Conservation (phyloP, 2,797 vertebrate species). For the Sebastes vulpes region DNA sequence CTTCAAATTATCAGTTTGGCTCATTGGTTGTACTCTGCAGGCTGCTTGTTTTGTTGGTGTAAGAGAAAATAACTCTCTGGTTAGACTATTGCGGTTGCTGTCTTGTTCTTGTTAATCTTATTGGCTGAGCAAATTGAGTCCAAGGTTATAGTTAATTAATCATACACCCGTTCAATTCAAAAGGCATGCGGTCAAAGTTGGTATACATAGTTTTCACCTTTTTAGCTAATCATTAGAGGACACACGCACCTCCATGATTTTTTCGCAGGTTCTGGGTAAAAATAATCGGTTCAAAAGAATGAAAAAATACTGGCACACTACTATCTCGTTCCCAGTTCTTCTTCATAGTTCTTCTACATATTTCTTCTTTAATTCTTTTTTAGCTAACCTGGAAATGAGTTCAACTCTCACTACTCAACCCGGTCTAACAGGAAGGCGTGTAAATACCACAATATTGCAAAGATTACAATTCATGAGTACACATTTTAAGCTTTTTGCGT, state of each 20-base stretch:
- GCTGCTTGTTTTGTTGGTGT: slow-evolving; percentile 22
- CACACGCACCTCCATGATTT: neutral
- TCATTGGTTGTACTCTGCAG: slow-evolving; percentile 13
- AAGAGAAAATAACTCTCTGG: neutral
- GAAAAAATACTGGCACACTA: neutral
- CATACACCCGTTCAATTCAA: neutral
- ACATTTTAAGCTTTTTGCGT: neutral
- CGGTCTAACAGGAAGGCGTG: neutral
- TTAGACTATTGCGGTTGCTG: neutral
- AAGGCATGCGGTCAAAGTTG: neutral
- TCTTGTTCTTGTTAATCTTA: slow-evolving; percentile 5
- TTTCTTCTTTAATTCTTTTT: neutral
- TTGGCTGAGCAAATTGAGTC: neutral
- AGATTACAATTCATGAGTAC: neutral
- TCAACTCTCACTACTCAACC: neutral
- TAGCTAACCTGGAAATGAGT: neutral
- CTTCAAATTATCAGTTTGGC: slow-evolving; percentile 33
- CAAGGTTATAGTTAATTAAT: slow-evolving; percentile 6
- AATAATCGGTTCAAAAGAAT: neutral
- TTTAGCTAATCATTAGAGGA: neutral
- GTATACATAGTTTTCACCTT: neutral
- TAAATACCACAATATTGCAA: neutral
- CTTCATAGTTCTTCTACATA: neutral
- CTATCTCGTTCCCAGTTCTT: neutral
- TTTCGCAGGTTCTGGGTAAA: neutral